These are phyloP conservation scores for Oryzias woworae DNA, from an alignment of 2,113 vertebrate genomes.

Conservation along the genomic window DNA sequence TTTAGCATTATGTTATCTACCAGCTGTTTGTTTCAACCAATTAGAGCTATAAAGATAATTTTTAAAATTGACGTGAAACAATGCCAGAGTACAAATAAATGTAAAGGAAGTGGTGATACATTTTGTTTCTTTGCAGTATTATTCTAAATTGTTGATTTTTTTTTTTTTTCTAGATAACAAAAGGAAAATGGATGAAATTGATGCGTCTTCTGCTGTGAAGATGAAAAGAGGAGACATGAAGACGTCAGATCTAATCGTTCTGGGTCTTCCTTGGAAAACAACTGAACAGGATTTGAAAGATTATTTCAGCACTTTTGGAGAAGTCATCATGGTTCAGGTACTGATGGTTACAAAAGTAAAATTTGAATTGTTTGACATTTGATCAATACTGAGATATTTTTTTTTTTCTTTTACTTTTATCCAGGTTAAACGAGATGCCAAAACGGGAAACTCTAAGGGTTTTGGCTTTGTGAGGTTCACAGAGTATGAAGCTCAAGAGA, in stretches of 20 bases:
- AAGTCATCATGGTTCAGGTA: constrained; percentile 99
- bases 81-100: no score
- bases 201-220: constrained; percentile 94
- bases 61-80: no score
- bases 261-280: constrained; percentile 98
- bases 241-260: constrained; percentile 94
- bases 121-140: background rate
- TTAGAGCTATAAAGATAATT: no score
- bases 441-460: constrained; percentile 96
- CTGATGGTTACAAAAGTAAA: background rate
- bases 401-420: background rate
- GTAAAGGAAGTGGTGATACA: background rate
- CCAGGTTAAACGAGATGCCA: constrained; percentile 95
- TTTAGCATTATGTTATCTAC: no score
- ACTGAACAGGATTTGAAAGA: constrained; percentile 97
- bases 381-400: background rate
- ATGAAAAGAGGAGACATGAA: constrained; percentile 98
- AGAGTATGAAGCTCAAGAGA: constrained; percentile 96
- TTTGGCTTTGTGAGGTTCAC: constrained; percentile 98
- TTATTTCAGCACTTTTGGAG: constrained; percentile 96
- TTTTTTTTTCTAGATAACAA: constrained; percentile 86
- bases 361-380: no score
- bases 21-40: no score
- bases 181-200: constrained; percentile 98
- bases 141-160: background rate